phyloP scores from a whole-genome alignment of 2,113 vertebrate genomes.

The Forbesichthys agassizii region DNA sequence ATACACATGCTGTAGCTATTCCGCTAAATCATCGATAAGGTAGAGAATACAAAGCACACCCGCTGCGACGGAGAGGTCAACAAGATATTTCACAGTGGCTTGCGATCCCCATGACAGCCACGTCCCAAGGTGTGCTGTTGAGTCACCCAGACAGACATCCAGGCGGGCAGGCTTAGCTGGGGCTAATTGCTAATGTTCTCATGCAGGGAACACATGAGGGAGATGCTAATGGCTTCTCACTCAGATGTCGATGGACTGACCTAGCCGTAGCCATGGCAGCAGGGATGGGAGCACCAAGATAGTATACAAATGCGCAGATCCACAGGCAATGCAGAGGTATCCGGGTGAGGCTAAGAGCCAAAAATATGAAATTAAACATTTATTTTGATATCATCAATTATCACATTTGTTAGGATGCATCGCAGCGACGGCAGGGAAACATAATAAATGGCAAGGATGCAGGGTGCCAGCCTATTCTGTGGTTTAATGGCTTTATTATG shows the following conservation, averaged over 20 bases:
- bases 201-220: slow-evolving; percentile 60
- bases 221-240: slow-evolving; percentile 57
- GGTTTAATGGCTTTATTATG: slow-evolving; percentile 44
- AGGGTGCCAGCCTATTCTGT: slow-evolving; percentile 31
- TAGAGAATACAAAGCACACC: slow-evolving; percentile 25
- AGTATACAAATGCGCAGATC: neutral
- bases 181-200: slow-evolving; percentile 66
- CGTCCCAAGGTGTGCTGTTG: slow-evolving; percentile 33
- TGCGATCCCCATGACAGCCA: slow-evolving; percentile 31
- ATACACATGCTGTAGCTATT: slow-evolving; percentile 15
- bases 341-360: slow-evolving; percentile 27
- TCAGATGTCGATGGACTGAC: slow-evolving; percentile 57
- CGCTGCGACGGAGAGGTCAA: slow-evolving; percentile 33
- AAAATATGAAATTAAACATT: slow-evolving; percentile 57
- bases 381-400: slow-evolving; percentile 59
- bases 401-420: slow-evolving; percentile 45
- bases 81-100: slow-evolving; percentile 24
- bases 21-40: slow-evolving; percentile 30
- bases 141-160: slow-evolving; percentile 28
- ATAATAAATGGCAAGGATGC: slow-evolving; percentile 33
- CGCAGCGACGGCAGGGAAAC: slow-evolving; percentile 35
- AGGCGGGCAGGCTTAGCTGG: slow-evolving; percentile 16
- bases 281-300: slow-evolving; percentile 16
- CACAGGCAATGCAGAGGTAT: slow-evolving; percentile 31
- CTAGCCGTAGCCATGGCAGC: slow-evolving; percentile 52